A percentile compares a stretch with the other conserved stretches of the same genome.
Conservation (phyloP, 2,113 vertebrate species). For the Diglossa brunneiventris region DNA sequence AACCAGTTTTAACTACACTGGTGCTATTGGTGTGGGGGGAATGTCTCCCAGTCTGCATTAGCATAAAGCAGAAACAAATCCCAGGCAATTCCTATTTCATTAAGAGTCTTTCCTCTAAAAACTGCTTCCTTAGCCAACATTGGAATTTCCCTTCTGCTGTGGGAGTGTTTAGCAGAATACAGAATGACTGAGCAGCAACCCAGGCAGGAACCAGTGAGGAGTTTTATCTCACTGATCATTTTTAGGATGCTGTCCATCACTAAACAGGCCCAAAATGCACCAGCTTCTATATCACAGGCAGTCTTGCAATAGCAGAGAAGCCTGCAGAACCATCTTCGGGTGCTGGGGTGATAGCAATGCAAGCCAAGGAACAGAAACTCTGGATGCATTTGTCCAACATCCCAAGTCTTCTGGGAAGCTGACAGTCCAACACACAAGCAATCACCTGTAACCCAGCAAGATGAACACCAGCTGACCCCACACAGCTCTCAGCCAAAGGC, state of each 20-base stretch:
- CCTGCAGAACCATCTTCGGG: not conserved
- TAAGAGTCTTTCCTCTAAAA: not conserved
- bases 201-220: not conserved
- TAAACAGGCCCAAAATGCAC: not conserved
- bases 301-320: not conserved
- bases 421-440: not conserved
- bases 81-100: not conserved
- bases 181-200: not conserved
- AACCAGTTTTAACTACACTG: not conserved
- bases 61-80: not conserved
- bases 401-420: not conserved
- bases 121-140: rapidly evolving
- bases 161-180: not conserved
- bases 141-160: not conserved
- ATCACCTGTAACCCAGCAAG: not conserved
- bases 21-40: not conserved
- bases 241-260: not conserved
- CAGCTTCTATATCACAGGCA: not conserved
- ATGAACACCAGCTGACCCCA: not conserved
- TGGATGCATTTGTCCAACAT: not conserved
- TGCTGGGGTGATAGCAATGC: not conserved
- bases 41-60: not conserved
- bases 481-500: not conserved
- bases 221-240: not conserved
- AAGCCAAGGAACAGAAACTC: not conserved